Conservation (phyloP, 2,797 vertebrate genomes). For the Coregonus ussuriensis region DNA sequence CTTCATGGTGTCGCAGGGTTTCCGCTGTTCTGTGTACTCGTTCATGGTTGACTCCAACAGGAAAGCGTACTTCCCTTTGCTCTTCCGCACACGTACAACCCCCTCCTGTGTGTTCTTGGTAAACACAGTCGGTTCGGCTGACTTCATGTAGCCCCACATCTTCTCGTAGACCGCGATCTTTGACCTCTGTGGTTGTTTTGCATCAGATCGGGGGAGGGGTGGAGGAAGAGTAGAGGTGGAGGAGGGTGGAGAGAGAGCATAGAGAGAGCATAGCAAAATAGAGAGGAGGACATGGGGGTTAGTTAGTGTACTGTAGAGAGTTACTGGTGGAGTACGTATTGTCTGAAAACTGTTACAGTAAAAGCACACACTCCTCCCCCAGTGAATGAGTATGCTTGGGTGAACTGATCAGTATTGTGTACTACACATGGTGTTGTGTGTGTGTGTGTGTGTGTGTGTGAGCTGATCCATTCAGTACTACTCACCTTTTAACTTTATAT, state of each 20-base stretch:
- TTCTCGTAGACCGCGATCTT: constrained; percentile 98
- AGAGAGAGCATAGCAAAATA: constrained; percentile 13
- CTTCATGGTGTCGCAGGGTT: constrained; percentile 98
- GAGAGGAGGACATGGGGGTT: constrained; percentile 13
- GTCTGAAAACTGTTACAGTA: not conserved
- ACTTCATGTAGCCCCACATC: constrained; percentile 98
- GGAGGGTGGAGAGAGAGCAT: constrained; percentile 1
- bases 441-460: not conserved
- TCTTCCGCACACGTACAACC: constrained; percentile 92
- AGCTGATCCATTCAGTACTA: not conserved
- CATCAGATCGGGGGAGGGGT: constrained; percentile 23
- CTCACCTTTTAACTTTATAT: too few relatives aligned
- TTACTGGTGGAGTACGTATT: not conserved
- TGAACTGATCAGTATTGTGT: not conserved
- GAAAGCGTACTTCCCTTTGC: constrained; percentile 97
- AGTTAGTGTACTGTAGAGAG: not conserved
- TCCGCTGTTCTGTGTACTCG: constrained; percentile 95
- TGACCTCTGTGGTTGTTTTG: constrained; percentile 80
- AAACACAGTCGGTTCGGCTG: constrained; percentile 93
- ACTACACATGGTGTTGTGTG: not conserved
- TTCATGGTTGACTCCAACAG: constrained; percentile 98
- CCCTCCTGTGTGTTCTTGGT: constrained; percentile 93
- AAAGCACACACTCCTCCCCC: not conserved
- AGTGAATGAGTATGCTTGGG: not conserved
- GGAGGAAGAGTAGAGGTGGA: constrained; percentile 24